Evolutionary conservation across 2,888 invertebrate genomes (phyloP), one percentile per base, ranked within the genome.

Genomic region (Caradrina kadenii): DNA sequence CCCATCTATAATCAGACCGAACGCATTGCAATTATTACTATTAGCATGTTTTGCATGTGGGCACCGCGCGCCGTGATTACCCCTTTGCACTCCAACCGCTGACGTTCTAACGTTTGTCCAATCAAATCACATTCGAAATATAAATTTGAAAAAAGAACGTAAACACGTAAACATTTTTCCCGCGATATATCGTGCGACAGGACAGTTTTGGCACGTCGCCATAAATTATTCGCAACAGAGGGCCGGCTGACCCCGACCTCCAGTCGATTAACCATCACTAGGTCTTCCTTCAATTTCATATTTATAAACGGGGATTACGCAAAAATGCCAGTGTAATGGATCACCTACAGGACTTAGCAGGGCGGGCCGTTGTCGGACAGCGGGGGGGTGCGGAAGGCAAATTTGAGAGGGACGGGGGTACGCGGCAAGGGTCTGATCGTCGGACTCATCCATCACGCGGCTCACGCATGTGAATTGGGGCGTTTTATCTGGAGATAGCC

Each of bases 231-330:
- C 86, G 85, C 88, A 87, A 87, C 90, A 88, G 88, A 90, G 92
- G 91, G 90, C 88, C 86, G 82, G 80, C 86, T 91, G 94, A 93
- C 95, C 94, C 93, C 95, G 93, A 94, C 94, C 95, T 94, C 91
- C 92, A 95, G 93, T 95, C 95, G 95, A 96, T 96, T 96, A 96
- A 96, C 90, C 95, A 95, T 94, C 94, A 92, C 92, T 91, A 91
- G 93, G 91, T 94, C 94, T 94, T 94, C 94, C 94, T 94, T 94
- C 94, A 95, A 95, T 94, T 95, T 96, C 95, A 96, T 96, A 95
- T 96, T 96, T 96, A 95, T 96, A 95, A 94, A 94, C 95, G 95
- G 90, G 94, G 95, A 94, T 96, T 96, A 95, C 94, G 95, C 94
- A 96, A 96, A 96, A 95, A 96, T 93, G 94, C 92, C 93, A 91